Evolutionary conservation across 2,888 invertebrate species (phyloP), one percentile per base, ranked within the genome.

Genomic region (Drosophila nr. perissopoda): DNA sequence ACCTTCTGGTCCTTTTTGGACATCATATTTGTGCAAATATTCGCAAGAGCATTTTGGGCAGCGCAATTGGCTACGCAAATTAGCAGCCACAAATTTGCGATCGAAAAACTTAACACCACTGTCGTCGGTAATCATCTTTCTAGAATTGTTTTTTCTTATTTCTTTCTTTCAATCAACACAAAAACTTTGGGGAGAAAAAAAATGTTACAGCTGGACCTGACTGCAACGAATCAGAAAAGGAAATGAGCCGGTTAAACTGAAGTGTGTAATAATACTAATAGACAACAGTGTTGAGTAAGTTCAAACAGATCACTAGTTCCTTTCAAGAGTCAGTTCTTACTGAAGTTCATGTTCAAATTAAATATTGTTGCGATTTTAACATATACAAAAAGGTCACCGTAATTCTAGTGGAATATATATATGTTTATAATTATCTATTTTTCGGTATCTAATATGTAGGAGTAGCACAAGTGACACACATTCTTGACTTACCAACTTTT

Each of bases 41-140:
- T 83, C 83, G 54, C 59, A 76, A 3, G 58, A 61, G 58, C 92
- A 92, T 54, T 90, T 91, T 16, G 84, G 86, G 66, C 92, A 92
- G 11, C 84, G 76, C 13, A 85, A 62, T 29, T 80, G 65, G 66
- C 76, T 83, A 5, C 82, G 82, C 51, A 92, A 74, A 40, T 89
- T 79, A 1, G 76, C 67, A 2, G 90, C 87, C 60, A 91, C 84
- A 70, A 91, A 92, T 52, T 89, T 87, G 25, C 81, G 87, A 76
- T 91, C 92, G 31, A 92, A 92, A 1, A 89, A 73, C 63, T 82
- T 83, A 0, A 76, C 56, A 18, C 61, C 60, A 10, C 67, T 60
- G 8, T 73, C 64, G 66, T 70, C 73, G 27, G 45, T 40, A 25
- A 76, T 66, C 73, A 70, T 85, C 59, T 60, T 38, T 48, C 11